Percentiles rank a stretch among this genome's conserved stretches.
Conservation (phyloP, 2,113 vertebrate species). For the Rhea americana region DNA sequence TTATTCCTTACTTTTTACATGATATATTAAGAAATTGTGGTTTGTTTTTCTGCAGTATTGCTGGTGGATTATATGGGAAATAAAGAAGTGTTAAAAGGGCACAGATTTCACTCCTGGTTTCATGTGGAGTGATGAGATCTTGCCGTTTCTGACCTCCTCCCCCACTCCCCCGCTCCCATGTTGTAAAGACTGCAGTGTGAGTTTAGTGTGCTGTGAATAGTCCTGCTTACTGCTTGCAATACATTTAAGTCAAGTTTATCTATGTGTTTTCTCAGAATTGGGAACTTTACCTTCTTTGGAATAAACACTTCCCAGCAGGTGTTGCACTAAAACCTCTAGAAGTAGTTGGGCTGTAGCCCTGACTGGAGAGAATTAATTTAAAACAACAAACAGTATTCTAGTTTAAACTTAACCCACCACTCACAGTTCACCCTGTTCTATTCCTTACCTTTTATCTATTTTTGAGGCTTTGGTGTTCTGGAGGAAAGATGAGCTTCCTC, state of each 20-base stretch:
- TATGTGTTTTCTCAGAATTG: background rate
- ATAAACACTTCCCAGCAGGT: background rate
- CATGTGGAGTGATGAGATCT: background rate
- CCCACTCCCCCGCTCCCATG: fast-evolving
- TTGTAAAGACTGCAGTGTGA: background rate
- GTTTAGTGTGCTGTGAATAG: background rate
- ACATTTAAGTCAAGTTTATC: background rate
- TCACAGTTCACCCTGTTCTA: background rate
- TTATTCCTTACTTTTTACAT: background rate
- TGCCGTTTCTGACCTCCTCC: background rate
- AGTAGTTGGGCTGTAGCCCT: background rate
- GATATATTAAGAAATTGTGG: background rate
- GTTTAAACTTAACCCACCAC: background rate
- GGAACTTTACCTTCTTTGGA: background rate
- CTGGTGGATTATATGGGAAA: background rate
- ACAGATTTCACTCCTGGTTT: background rate
- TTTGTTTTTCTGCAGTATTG: background rate
- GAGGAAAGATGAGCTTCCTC: background rate
- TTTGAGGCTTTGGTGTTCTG: background rate
- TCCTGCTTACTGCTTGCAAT: background rate
- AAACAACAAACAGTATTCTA: background rate
- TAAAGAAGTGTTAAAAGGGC: background rate
- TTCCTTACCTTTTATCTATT: background rate
- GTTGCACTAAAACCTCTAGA: background rate
- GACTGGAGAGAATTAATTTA: background rate